Percentiles rank a stretch among this genome's conserved stretches.
These are phyloP conservation scores for Saccopteryx bilineata DNA, from an alignment of 2,113 vertebrate species.

Conservation along the genomic window DNA sequence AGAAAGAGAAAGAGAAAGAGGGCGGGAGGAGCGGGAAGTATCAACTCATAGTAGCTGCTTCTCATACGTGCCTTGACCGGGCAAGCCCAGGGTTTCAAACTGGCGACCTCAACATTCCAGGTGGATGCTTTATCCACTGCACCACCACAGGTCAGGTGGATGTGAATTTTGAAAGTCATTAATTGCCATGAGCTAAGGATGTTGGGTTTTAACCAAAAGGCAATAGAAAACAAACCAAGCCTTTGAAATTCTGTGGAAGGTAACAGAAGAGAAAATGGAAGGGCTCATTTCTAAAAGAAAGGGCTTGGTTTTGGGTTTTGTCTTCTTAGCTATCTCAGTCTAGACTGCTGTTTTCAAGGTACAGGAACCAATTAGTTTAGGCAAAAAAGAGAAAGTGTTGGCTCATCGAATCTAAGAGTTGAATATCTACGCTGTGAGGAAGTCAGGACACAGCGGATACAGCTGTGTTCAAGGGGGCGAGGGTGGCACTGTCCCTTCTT, in stretches of 20 bases:
- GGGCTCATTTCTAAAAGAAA: neutral
- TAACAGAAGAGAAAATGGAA: neutral
- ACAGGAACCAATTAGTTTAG: neutral
- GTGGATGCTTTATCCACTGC: too few species aligned
- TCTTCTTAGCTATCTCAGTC: neutral
- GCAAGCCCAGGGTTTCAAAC: too few species aligned
- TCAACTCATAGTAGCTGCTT: too few species aligned
- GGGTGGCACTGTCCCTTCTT: neutral
- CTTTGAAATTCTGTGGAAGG: constrained; percentile 2
- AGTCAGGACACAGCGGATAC: neutral
- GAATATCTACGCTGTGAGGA: neutral
- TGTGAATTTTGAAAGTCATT: neutral
- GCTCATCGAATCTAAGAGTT: neutral
- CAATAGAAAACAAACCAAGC: constrained; percentile 7
- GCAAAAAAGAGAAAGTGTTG: neutral
- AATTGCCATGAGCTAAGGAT: neutral
- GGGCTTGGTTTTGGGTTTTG: neutral
- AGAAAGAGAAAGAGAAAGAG: too few species aligned
- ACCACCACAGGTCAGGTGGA: neutral
- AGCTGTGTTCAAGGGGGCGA: neutral
- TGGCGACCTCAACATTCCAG: too few species aligned
- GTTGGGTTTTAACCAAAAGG: neutral
- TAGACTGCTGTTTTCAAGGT: neutral
- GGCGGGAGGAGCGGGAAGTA: too few species aligned
- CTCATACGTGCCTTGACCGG: too few species aligned